Conservation (phyloP, 2,888 invertebrate species). For the Villa cingulata region DNA sequence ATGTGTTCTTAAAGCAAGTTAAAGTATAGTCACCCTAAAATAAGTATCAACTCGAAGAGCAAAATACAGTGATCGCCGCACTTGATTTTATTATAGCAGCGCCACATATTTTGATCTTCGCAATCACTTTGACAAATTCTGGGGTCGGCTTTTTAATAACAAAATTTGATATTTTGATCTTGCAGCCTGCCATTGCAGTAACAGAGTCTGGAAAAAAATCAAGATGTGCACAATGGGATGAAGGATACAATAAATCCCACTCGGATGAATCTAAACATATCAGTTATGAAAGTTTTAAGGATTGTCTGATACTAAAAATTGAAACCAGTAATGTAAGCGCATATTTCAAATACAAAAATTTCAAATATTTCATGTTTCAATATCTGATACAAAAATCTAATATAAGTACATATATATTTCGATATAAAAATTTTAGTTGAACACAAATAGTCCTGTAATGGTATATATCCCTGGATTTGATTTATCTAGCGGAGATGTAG, state of each 20-base stretch:
- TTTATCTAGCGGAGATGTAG: constrained; percentile 16
- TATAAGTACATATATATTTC: background rate
- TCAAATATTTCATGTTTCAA: background rate
- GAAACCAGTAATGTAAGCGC: background rate
- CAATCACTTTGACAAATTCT: too few species aligned
- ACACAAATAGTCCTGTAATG: constrained; percentile 18
- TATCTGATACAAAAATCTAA: background rate
- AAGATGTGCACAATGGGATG: background rate
- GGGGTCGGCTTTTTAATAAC: too few species aligned
- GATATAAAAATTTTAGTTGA: background rate
- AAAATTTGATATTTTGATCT: too few species aligned
- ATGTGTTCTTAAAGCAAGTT: too few species aligned
- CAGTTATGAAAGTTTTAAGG: background rate
- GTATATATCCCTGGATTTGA: constrained; percentile 16
- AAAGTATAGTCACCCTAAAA: too few species aligned
- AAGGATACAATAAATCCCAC: too few species aligned
- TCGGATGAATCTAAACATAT: background rate
- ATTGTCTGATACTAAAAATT: background rate
- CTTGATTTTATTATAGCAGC: too few species aligned
- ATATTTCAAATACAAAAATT: background rate
- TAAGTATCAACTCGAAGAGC: too few species aligned
- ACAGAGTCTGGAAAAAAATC: too few species aligned
- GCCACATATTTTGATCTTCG: too few species aligned
- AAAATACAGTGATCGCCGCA: too few species aligned
- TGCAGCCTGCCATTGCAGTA: too few species aligned